Evolutionary conservation across 1,140 invertebrate species (phyloP).

Genomic region (Brachionus angularis): DNA sequence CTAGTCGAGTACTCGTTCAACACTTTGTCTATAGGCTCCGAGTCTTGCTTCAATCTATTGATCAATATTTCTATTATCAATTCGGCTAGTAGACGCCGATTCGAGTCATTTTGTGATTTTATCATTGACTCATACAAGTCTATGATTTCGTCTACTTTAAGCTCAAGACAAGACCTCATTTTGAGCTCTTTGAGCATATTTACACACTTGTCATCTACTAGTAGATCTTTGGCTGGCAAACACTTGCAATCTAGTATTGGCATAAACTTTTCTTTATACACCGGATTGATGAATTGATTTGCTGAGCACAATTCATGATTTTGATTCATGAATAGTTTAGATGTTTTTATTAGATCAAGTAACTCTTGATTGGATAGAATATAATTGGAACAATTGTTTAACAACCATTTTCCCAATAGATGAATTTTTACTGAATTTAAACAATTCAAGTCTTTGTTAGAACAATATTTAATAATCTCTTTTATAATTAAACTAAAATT

Average conservation of each 20-base stretch:
- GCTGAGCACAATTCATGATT: conserved; percentile 24
- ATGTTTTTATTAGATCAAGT: background rate
- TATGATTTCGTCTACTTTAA: conserved; percentile 43
- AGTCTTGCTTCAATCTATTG: conserved; percentile 4
- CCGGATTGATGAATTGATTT: conserved; percentile 36
- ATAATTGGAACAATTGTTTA: conserved; percentile 19
- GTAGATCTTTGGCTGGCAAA: conserved; percentile 21
- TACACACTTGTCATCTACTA: background rate
- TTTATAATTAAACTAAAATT: conserved; percentile 11
- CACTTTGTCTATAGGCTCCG: background rate
- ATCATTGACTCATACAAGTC: conserved; percentile 25
- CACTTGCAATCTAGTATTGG: background rate
- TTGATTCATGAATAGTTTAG: conserved; percentile 26
- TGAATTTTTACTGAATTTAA: conserved; percentile 15
- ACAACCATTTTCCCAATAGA: conserved; percentile 30
- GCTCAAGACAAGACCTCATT: background rate
- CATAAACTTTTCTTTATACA: conserved; percentile 23
- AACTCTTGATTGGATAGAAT: background rate
- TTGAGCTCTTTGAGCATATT: conserved; percentile 32
- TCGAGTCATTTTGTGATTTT: background rate
- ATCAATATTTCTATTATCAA: conserved; percentile 18
- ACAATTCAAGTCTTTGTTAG: background rate
- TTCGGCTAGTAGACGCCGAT: conserved; percentile 21
- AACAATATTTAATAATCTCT: background rate
- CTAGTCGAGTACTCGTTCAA: conserved; percentile 28